A percentile compares a stretch with the other conserved stretches of the same genome.
phyloP scores from a whole-genome alignment of 2,888 invertebrate species.

The Lagria hirta region DNA sequence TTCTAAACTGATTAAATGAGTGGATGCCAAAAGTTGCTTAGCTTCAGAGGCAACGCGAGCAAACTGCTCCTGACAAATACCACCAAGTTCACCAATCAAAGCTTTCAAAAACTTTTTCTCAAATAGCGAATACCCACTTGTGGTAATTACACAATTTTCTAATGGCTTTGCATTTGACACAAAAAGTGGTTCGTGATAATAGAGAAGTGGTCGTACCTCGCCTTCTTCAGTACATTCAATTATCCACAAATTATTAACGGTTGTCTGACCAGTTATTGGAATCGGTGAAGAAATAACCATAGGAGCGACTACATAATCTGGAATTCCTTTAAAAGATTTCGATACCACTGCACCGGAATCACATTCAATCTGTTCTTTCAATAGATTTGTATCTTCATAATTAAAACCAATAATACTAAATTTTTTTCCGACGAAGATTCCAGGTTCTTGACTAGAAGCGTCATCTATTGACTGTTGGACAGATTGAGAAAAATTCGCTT shows the following conservation, averaged over 20 bases:
- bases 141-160: conserved; percentile 71
- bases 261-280: conserved; percentile 58
- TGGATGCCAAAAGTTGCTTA: conserved; percentile 65
- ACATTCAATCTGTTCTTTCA: conserved; percentile 57
- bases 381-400: conserved; percentile 43
- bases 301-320: conserved; percentile 70
- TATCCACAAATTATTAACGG: conserved; percentile 73
- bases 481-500: conserved; percentile 1
- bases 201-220: conserved; percentile 58
- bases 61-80: conserved; percentile 64
- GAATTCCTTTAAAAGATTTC: conserved; percentile 56
- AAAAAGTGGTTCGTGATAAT: conserved; percentile 72
- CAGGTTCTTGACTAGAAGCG: conserved; percentile 4
- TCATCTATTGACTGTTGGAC: conserved; percentile 5
- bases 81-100: conserved; percentile 72
- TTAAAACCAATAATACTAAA: conserved; percentile 53
- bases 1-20: conserved; percentile 77
- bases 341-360: conserved; percentile 60
- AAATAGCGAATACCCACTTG: conserved; percentile 73
- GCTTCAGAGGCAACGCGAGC: conserved; percentile 58
- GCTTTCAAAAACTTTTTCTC: conserved; percentile 74
- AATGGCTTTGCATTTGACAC: conserved; percentile 59
- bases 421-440: conserved; percentile 32
- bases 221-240: conserved; percentile 66
- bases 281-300: conserved; percentile 55